A percentile compares a stretch with the other conserved stretches of the same genome.
Evolutionary conservation across 2,888 invertebrate species (phyloP).

Genomic region (Linyphia triangularis): DNA sequence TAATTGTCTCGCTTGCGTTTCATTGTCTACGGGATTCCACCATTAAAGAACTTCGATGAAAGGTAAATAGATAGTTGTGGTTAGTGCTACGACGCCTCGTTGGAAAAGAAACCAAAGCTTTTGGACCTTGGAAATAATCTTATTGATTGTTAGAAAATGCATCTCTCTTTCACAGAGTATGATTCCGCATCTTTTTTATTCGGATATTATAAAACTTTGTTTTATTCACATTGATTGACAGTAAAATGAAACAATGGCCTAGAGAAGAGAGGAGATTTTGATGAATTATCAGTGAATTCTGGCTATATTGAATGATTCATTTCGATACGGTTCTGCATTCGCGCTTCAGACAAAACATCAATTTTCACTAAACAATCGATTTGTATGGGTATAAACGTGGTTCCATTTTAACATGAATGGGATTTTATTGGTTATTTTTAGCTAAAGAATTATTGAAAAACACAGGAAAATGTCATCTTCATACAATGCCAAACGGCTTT

Average conservation of each 20-base stretch:
- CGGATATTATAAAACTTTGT: not conserved
- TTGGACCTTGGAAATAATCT: not conserved
- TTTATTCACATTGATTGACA: not conserved
- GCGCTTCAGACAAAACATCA: not conserved
- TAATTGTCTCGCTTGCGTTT: not conserved
- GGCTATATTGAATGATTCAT: not conserved
- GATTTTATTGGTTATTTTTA: too few relatives aligned
- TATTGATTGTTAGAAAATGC: not conserved
- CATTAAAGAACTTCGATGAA: conserved; percentile 10
- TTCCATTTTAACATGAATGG: not conserved
- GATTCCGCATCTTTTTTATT: not conserved
- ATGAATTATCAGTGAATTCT: not conserved
- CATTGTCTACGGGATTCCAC: conserved; percentile 17
- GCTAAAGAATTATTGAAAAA: too few relatives aligned
- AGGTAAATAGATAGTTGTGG: conserved; percentile 6
- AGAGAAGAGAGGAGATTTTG: not conserved
- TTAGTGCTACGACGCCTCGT: not conserved
- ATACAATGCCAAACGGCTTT: too few relatives aligned
- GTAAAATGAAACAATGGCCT: not conserved
- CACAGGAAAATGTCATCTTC: too few relatives aligned
- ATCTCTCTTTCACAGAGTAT: not conserved
- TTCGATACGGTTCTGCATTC: not conserved
- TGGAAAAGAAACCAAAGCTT: not conserved
- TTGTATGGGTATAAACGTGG: not conserved
- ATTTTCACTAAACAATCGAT: conserved; percentile 1